Evolutionary conservation across 2,113 vertebrate genomes (phyloP).

Genomic region (Damaliscus lunatus): DNA sequence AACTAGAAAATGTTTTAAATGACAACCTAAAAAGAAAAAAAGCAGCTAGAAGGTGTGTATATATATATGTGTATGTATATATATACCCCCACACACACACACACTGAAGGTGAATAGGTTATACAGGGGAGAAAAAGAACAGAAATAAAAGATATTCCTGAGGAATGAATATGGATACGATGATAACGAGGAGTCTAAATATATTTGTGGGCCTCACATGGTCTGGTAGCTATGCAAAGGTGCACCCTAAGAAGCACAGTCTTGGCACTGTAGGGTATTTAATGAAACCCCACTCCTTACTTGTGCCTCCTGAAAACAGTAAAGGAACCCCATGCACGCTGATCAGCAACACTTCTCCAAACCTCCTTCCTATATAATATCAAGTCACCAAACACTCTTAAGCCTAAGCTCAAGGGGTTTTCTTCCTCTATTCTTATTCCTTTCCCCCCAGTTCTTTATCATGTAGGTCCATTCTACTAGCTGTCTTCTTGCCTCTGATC

Average conservation of each 20-base stretch:
- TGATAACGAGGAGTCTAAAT: accelerated
- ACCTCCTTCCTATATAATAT: not conserved
- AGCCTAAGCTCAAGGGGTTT: not conserved
- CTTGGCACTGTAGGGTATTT: not conserved
- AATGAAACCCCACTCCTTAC: not conserved
- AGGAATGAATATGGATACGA: not conserved
- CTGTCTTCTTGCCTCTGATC: not conserved
- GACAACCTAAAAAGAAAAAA: not conserved
- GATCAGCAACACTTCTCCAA: not conserved
- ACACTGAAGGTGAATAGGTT: not conserved
- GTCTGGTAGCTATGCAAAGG: accelerated
- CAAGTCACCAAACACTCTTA: not conserved
- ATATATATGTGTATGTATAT: accelerated
- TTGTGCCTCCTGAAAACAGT: not conserved
- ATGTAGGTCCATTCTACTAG: not conserved
- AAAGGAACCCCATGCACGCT: not conserved
- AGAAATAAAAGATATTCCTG: not conserved
- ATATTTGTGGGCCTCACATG: not conserved
- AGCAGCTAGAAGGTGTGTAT: not conserved
- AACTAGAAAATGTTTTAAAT: not conserved
- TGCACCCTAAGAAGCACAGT: not conserved
- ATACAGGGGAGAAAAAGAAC: not conserved
- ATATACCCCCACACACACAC: not conserved
- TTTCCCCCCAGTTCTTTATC: not conserved
- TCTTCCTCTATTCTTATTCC: not conserved